Base-by-base conservation (phyloP, 2,113 vertebrate genomes). In the Malurus elegans region DNA sequence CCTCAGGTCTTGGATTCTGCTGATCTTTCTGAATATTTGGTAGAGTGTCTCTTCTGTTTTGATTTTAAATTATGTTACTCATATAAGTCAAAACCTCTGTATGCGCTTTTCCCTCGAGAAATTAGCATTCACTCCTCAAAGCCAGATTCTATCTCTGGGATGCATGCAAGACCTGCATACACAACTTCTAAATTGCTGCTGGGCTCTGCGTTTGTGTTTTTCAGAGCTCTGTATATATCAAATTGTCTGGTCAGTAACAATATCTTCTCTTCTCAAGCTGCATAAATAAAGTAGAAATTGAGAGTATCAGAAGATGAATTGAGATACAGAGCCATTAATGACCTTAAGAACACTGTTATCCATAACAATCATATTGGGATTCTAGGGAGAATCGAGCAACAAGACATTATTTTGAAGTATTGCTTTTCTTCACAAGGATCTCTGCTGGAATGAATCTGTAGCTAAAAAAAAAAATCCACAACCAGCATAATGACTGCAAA, bases 261-360 rank as follows among this genome's bases (percentile, higher is more conserved):
- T 31, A 64, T 18, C 26, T 87, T 70, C 18, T 74, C 66, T 62
- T 74, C 74, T 84, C 75, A 65, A 79, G 72, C 58, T 90, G 38
- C 67, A 87, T 87, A 90, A 93, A 89, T 69, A 91, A 89, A 90
- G 58, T 31, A 79, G 74, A 79, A 91, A 92, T 54, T 19, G 69
- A 73, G 65, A 90, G 57, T 32, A 56, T 72, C 60, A 71, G 54
- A 92, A 93, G 70, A 88, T 81, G 31, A 67, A 92, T 71, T 70
- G 74, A 51, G 34, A 83, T 85, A 79, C 19, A 53, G 56, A 72
- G 34, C 45, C 82, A 81, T 69, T 95, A 91, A 91, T 79, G 86
- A 87, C 81, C 88, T 92, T 83, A 88, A 93, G 86, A 87, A 88
- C 73, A 88, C 56, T 34, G n/a, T 95, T 95, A 88, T 80, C 79